These are phyloP conservation scores for Heliothis subflexa DNA, from an alignment of 1,140 invertebrate species.

Conservation along the genomic window DNA sequence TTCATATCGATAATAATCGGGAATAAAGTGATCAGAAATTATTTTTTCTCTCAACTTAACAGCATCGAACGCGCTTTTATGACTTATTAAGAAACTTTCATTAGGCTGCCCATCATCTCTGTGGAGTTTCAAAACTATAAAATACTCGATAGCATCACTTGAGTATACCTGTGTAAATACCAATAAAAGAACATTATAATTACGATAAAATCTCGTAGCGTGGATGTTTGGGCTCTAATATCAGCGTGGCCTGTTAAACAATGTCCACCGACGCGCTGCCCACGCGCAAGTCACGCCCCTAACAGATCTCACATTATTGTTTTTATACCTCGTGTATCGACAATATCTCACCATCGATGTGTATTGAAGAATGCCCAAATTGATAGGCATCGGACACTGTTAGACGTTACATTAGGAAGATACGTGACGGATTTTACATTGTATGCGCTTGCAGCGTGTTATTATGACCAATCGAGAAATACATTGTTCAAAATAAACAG, in stretches of 20 bases:
- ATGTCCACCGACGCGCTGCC: conserved; percentile 75
- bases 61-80: conserved; percentile 23
- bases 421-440: conserved; percentile 45
- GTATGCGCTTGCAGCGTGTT: conserved; percentile 34
- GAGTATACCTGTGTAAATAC: conserved; percentile 76
- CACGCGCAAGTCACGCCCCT: conserved; percentile 74
- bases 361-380: conserved; percentile 65
- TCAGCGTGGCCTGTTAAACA: conserved; percentile 67
- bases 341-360: conserved; percentile 67
- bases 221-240: conserved; percentile 74
- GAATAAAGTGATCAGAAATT: conserved; percentile 36
- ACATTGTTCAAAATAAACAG: conserved; percentile 45
- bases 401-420: conserved; percentile 47
- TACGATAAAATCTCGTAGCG: conserved; percentile 74
- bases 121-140: conserved; percentile 46
- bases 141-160: conserved; percentile 54
- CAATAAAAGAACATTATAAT: conserved; percentile 81
- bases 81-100: conserved; percentile 46
- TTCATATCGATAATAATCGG: background rate
- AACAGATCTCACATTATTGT: conserved; percentile 69
- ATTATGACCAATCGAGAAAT: conserved; percentile 37
- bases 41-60: conserved; percentile 9
- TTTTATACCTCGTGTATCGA: conserved; percentile 58
- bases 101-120: conserved; percentile 42
- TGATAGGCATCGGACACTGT: conserved; percentile 64